A percentile compares a stretch with the other conserved stretches of the same genome.
phyloP scores from a whole-genome alignment of 2,797 vertebrate genomes.

The Neosilurus hyrtlii region DNA sequence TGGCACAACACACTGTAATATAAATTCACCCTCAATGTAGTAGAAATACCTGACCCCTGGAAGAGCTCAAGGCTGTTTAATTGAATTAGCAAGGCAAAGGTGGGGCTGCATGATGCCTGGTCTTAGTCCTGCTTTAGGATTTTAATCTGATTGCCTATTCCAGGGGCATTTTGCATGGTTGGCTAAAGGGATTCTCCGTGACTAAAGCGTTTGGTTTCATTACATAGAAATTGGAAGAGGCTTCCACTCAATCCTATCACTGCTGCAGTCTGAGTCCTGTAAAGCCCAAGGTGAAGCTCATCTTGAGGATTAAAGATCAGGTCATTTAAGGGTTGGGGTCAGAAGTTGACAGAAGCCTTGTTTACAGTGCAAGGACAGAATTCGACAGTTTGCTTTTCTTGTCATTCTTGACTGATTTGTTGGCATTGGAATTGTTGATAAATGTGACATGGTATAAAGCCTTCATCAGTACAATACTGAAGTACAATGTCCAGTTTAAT shows the following conservation, averaged over 20 bases:
- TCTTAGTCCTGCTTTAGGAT: slow-evolving; percentile 45
- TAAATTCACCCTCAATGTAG: slow-evolving; percentile 40
- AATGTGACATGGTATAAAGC: background rate
- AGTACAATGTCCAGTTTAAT: background rate
- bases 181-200: slow-evolving; percentile 56
- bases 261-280: slow-evolving; percentile 38
- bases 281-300: slow-evolving; percentile 33
- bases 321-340: slow-evolving; percentile 24
- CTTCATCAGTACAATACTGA: background rate
- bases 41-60: slow-evolving; percentile 37
- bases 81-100: slow-evolving; percentile 52
- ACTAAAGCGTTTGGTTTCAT: slow-evolving; percentile 58
- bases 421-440: background rate
- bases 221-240: slow-evolving; percentile 51
- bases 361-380: background rate
- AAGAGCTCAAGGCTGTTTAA: slow-evolving; percentile 46
- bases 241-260: slow-evolving; percentile 50
- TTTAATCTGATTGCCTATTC: slow-evolving; percentile 59
- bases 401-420: background rate
- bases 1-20: slow-evolving; percentile 35
- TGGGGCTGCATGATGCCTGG: slow-evolving; percentile 44
- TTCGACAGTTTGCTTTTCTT: background rate
- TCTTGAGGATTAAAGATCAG: slow-evolving; percentile 7
- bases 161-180: slow-evolving; percentile 52
- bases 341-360: slow-evolving; percentile 21